Base-by-base conservation (phyloP, 2,113 vertebrate species). In the Theristicus caerulescens region DNA sequence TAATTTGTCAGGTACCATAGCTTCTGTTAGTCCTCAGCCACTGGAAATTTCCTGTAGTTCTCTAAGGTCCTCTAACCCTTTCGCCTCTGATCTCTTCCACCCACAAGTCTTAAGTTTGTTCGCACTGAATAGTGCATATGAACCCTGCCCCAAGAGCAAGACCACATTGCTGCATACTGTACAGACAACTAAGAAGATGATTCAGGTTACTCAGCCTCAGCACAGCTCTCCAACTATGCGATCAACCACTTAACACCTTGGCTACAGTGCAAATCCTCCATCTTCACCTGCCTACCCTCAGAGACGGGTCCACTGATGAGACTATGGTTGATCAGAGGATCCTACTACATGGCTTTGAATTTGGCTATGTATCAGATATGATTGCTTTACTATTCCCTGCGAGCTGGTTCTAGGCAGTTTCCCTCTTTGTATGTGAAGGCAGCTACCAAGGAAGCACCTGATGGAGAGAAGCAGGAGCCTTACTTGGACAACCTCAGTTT, bases 311-410 rank as follows among this genome's bases (percentile, higher is more conserved):
- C 22, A 18, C 29, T 13, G 58, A 13, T 16, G 34, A 61, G 36
- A 32, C 24, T 38, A 24, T 1, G 4, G 40, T 2, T 85, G 70
- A 62, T 31, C 24, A 57, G 11, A 54, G 46, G 18, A 70, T 74
- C 2, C 64, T 46, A 34, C 22, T 21, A 16, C 2, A 8, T 0
- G 65, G 58, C 46, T 66, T 73, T 46, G 29, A 58, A 47, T 42
- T 36, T 44, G 40, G 65, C 34, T 46, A 11, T 0, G 1, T n/a
- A 10, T 34, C 66, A 72, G 21, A 44, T 5, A 52, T 0, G 5
- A 85, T 7, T 54, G n/a, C n/a, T 66, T 82, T 57, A 69, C 42
- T 49, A 8, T 31, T 73, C 16, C 13, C 19, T 29, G 3, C 31
- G 14, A 76, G 22, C 32, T 44, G 22, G n/a, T 52, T 64, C 49